These are phyloP conservation scores for Ictalurus punctatus DNA, from an alignment of 2,113 vertebrate species.

Conservation along the genomic window DNA sequence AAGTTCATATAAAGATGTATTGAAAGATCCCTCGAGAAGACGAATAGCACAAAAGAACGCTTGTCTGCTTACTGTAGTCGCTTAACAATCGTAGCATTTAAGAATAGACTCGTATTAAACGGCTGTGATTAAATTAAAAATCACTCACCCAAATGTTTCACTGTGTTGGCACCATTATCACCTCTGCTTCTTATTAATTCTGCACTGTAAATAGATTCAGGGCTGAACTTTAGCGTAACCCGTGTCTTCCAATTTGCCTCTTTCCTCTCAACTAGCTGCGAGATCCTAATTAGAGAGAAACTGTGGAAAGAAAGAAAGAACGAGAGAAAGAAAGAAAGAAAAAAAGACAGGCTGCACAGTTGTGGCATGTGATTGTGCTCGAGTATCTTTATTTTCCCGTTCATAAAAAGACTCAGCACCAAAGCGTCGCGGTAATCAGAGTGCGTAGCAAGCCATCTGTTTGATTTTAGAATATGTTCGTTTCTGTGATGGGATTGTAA, in stretches of 20 bases:
- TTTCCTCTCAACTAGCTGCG: slow-evolving; percentile 56
- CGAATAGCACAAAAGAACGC: slow-evolving; percentile 30
- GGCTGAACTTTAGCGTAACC: slow-evolving; percentile 63
- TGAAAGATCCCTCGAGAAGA: slow-evolving; percentile 7
- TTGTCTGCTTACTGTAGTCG: slow-evolving; percentile 12
- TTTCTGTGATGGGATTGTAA: slow-evolving; percentile 66
- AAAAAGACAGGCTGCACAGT: slow-evolving; percentile 27
- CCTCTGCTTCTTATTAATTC: slow-evolving; percentile 68
- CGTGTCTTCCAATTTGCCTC: slow-evolving; percentile 61
- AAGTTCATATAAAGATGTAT: slow-evolving; percentile 42
- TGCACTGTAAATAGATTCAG: slow-evolving; percentile 65
- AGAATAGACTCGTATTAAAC: slow-evolving; percentile 54
- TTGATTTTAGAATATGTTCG: slow-evolving; percentile 53
- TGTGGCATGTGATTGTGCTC: slow-evolving; percentile 51
- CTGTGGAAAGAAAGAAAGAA: slow-evolving; percentile 26
- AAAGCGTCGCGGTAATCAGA: slow-evolving; percentile 32
- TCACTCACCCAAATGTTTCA: slow-evolving; percentile 63
- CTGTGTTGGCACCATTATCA: slow-evolving; percentile 56
- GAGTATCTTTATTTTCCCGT: slow-evolving; percentile 50
- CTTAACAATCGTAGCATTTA: slow-evolving; percentile 47
- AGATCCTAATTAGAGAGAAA: slow-evolving; percentile 64
- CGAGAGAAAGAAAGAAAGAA: neutral
- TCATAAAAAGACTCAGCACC: slow-evolving; percentile 43
- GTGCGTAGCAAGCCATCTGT: slow-evolving; percentile 43
- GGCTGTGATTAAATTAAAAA: slow-evolving; percentile 65